Percentiles rank a stretch among this genome's conserved stretches.
These are phyloP conservation scores for Campylomormyrus numenius DNA, from an alignment of 2,113 vertebrate species.

Conservation along the genomic window DNA sequence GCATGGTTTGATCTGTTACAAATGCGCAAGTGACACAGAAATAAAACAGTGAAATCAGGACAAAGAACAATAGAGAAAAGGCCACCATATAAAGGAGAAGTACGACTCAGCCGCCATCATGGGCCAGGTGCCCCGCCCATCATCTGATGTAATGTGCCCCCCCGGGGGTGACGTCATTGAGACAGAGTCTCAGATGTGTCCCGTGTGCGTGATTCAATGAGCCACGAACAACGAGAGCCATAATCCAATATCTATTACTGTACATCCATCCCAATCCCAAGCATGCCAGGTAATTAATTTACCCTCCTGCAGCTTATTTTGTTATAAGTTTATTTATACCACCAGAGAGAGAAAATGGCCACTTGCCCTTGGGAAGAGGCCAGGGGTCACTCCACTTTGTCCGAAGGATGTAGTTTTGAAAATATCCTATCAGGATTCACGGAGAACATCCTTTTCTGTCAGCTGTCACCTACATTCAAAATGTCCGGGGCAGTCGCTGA, in stretches of 20 bases:
- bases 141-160: background rate
- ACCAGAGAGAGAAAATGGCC: slow-evolving; percentile 36
- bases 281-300: slow-evolving; percentile 55
- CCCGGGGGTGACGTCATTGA: background rate
- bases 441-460: background rate
- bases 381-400: background rate
- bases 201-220: slow-evolving; percentile 24
- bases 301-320: slow-evolving; percentile 42
- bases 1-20: slow-evolving; percentile 3
- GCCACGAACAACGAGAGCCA: slow-evolving; percentile 17
- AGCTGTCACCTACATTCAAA: background rate
- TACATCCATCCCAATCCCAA: slow-evolving; percentile 30
- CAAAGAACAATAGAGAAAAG: background rate
- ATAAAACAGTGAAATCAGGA: background rate
- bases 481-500: background rate
- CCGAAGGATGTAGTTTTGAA: background rate
- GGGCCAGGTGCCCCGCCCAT: background rate
- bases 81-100: background rate
- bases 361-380: background rate
- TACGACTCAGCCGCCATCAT: background rate
- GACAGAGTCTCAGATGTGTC: background rate
- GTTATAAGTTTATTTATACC: slow-evolving; percentile 49
- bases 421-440: background rate
- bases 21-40: background rate
- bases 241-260: slow-evolving; percentile 42